Percentiles rank a stretch among this genome's conserved stretches.
phyloP scores from a whole-genome alignment of 2,113 vertebrate genomes.

The Zosterops japonicus region DNA sequence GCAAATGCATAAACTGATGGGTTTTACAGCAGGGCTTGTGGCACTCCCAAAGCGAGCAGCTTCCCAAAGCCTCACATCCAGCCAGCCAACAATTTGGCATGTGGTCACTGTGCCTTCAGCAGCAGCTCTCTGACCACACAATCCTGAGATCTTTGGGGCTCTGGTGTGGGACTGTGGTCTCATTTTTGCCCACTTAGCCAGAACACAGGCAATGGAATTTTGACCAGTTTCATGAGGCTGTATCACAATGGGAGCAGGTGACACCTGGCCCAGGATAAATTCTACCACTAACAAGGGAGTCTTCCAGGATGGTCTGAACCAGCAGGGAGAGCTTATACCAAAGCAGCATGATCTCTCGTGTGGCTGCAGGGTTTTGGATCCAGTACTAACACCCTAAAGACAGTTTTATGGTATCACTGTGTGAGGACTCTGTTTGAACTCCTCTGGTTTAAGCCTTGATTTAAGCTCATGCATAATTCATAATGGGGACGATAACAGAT shows the following conservation, averaged over 20 bases:
- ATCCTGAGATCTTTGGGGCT: neutral
- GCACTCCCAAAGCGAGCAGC: neutral
- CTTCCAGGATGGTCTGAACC: neutral
- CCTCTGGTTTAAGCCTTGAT: conserved; percentile 30
- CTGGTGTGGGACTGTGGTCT: too few relatives aligned
- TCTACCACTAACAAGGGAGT: neutral
- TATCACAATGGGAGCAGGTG: neutral
- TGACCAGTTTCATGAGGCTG: neutral
- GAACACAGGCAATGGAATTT: neutral
- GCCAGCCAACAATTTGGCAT: neutral
- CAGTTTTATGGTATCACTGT: conserved; percentile 7
- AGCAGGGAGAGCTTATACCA: neutral
- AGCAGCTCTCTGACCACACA: neutral
- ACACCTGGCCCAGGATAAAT: neutral
- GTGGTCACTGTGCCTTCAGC: neutral
- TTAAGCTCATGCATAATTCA: conserved; percentile 55
- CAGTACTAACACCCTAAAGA: neutral
- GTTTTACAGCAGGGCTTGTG: neutral
- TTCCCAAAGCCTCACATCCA: neutral
- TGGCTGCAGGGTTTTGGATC: neutral
- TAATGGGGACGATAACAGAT: conserved; percentile 57
- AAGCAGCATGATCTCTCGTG: neutral
- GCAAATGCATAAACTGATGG: neutral
- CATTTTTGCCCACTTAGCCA: neutral
- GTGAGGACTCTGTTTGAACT: conserved; percentile 47